Base-by-base conservation (phyloP, 2,888 invertebrate species). In the Endomychus coccineus region DNA sequence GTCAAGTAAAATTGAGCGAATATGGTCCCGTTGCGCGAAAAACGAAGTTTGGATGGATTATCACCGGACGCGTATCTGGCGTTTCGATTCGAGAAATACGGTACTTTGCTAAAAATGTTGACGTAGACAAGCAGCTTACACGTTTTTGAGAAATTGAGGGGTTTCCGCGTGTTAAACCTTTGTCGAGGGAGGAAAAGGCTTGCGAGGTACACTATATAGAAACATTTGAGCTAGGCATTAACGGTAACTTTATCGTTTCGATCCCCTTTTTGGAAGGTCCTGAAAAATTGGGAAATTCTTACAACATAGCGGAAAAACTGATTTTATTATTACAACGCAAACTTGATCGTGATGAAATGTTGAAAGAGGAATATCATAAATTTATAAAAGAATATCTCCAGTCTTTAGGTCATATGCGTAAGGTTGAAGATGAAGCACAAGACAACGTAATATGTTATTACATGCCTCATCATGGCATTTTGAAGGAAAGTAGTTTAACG, bases 381-480 rank as follows among this genome's bases (percentile, higher is more conserved):
- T 42, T 42, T 17, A 34, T 42, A 31, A 13, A 27, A 12, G 39
- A 39, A 22, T 40, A 40, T 16, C 6, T 21, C 9, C 3, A 35
- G 2, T 7, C 10, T 7, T 15, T 40, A 16, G 27, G 31, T 5
- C 42, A 40, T 27, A 42, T 42, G 42, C 6, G 6, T 5, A 23
- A 29, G 9, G 2, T 5, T 12, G 11, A 21, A 21, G 9, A 21
- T 7, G 21, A 16, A 4, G 13, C 3, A n/a, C 5, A 10, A 4
- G 9, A 19, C 14, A 23, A 13, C 16, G 12, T 15, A 4, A 22
- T 10, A n/a, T 17, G 10, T 17, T 45, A 36, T 22, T 46, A 38
- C 22, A 14, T 45, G 1, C 43, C 45, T 6, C 45, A 45, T 24
- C 44, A 41, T 23, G 33, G 33, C 4, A 39, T 45, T 2, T 9